A percentile compares a stretch with the other conserved stretches of the same genome.
Conservation (phyloP, 1,140 invertebrate species). For the Leptopilina clavipes region DNA sequence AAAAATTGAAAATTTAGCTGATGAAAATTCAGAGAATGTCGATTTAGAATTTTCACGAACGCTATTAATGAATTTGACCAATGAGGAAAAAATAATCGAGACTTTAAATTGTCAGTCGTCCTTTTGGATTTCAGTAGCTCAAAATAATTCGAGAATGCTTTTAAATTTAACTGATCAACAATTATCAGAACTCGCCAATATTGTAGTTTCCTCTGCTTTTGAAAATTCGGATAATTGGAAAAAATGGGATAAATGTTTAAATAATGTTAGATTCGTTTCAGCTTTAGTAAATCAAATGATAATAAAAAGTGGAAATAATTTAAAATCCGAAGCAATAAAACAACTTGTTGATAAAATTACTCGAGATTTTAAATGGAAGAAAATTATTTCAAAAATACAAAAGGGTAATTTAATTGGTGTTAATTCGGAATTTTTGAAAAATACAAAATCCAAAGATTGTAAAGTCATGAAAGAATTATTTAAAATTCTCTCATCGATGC, state of each 20-base stretch:
- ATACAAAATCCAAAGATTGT: constrained; percentile 1
- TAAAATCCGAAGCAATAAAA: constrained; percentile 11
- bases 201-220: neutral
- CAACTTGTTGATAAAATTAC: neutral
- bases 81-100: neutral
- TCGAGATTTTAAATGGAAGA: constrained; percentile 20
- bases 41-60: neutral
- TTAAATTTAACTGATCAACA: neutral
- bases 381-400: neutral
- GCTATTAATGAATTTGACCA: neutral
- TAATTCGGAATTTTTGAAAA: neutral
- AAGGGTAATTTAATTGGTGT: neutral
- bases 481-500: neutral
- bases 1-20: neutral
- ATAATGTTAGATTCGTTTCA: neutral
- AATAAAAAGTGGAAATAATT: neutral
- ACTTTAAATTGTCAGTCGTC: neutral
- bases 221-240: neutral
- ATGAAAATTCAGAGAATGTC: neutral
- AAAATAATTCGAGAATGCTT: neutral
- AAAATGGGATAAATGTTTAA: neutral
- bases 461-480: neutral
- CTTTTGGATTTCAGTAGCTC: constrained; percentile 1
- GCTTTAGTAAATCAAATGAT: neutral
- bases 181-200: neutral